Evolutionary conservation across 2,113 vertebrate genomes (phyloP), one percentile per base, ranked within the genome.

Genomic region (Xenopus borealis): DNA sequence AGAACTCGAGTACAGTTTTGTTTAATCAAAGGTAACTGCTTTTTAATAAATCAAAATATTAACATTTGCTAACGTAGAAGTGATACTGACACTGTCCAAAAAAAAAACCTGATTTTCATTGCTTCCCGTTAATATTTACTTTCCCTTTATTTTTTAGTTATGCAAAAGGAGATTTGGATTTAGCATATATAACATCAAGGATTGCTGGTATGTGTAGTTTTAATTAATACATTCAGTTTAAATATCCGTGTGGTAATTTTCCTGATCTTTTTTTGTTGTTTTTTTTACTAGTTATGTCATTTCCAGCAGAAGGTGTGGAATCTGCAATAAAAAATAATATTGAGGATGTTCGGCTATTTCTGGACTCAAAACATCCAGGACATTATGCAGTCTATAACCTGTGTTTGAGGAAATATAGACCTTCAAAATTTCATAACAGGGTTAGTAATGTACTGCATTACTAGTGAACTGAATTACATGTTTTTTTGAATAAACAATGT

Each of bases 251-350:
- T 2, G 14, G 2, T 53, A 1, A 27, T 47, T 47, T 47, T 47
- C 10, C 46, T 47, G 46, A 9, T 11, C 9, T n/a, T n/a, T n/a
- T n/a, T n/a, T 27, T 27, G 1, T 27, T 2, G 62, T 75, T 0
- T 71, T 85, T 14, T 72, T 76, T 75, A 79, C 61, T 78, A 98
- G 97, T 98, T 73, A 99, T 99, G 97, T 98, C 97, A 0, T 99
- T 97, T 86, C 97, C 97, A 62, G 97, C 97, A 0, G 97, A 99
- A 79, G 97, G 97, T 17, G 95, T 99, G 66, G 97, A 99, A 85
- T 98, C 97, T 1, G 97, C 97, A 0, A 93, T 99, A 82, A 99
- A 95, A 86, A 99, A 99, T 83, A 97, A 95, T 82, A 98, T 99
- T 1, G 97, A 99, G 73, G 97, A 99, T 0, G 97, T 98, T n/a